Conservation (phyloP, 2,113 vertebrate species). For the Ginglymostoma cirratum region DNA sequence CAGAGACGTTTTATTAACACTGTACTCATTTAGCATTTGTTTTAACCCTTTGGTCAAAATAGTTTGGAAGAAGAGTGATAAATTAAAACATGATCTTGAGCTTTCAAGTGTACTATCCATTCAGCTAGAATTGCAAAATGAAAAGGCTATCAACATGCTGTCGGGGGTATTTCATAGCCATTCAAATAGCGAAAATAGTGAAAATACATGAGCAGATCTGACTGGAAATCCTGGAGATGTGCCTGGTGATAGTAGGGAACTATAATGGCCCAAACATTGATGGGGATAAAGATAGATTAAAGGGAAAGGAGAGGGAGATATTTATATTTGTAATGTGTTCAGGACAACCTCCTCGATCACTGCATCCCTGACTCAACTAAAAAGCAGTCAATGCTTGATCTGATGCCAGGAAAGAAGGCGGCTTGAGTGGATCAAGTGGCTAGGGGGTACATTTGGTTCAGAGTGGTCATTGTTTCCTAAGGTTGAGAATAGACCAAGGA, state of each 20-base stretch:
- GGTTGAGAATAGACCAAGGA: too few relatives aligned
- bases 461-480: too few relatives aligned
- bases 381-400: too few relatives aligned
- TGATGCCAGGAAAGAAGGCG: too few relatives aligned
- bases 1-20: not conserved
- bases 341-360: not conserved
- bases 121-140: not conserved
- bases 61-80: not conserved
- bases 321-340: not conserved
- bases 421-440: too few relatives aligned
- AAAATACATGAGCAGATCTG: not conserved
- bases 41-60: not conserved
- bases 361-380: too few relatives aligned
- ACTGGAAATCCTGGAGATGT: not conserved
- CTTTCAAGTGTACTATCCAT: not conserved
- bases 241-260: too few relatives aligned
- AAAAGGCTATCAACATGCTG: not conserved
- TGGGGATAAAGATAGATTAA: too few relatives aligned
- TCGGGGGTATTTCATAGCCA: not conserved
- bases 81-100: not conserved
- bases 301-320: not conserved
- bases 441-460: too few relatives aligned
- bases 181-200: not conserved
- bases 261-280: too few relatives aligned
- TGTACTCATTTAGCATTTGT: not conserved